Percentiles rank a stretch among this genome's conserved stretches.
phyloP scores from a whole-genome alignment of 2,113 vertebrate genomes.

The Cyanoderma ruficeps region DNA sequence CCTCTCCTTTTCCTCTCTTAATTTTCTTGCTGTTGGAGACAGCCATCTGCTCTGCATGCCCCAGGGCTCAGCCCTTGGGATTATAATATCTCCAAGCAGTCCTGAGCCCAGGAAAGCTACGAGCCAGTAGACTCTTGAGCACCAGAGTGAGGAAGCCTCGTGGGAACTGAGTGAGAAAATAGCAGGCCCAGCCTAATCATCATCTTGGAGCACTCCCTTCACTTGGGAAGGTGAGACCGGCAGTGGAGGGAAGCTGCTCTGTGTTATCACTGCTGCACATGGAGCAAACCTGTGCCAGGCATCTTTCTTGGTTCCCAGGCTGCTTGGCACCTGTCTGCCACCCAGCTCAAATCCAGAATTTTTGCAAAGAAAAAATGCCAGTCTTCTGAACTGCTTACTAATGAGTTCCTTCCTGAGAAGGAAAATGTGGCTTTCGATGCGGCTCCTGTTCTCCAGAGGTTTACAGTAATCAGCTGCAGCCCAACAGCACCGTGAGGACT shows the following conservation, averaged over 20 bases:
- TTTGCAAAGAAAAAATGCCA: neutral
- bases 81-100: neutral
- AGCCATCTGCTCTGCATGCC: conserved; percentile 17
- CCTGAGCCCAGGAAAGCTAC: neutral
- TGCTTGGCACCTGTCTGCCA: neutral
- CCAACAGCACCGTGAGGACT: accelerated
- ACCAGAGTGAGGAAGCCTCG: neutral
- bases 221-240: neutral
- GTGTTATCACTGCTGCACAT: neutral
- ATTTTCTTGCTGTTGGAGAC: neutral
- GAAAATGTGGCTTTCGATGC: neutral
- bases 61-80: neutral
- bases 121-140: neutral
- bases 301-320: neutral
- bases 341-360: neutral
- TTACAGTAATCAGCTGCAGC: neutral
- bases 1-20: neutral
- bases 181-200: neutral
- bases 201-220: neutral
- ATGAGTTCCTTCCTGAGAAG: neutral
- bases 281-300: neutral
- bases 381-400: neutral
- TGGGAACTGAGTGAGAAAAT: neutral
- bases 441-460: neutral
- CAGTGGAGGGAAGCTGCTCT: accelerated